Conservation (phyloP, 2,797 vertebrate species). For the Apogon hyalosoma region DNA sequence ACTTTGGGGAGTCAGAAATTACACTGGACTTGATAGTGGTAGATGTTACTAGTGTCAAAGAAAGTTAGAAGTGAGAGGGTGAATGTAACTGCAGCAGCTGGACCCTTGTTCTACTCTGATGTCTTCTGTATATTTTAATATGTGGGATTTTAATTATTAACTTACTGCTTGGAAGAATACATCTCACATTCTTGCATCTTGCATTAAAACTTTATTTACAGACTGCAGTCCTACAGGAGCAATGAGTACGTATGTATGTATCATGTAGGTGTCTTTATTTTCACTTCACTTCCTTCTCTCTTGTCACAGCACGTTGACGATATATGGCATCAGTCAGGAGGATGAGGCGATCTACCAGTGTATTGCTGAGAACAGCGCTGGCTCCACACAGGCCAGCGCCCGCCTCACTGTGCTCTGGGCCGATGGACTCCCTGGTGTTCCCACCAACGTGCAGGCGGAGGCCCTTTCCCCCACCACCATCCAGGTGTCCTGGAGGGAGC, state of each 20-base stretch:
- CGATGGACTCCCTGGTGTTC: slow-evolving; percentile 92
- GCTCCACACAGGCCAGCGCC: slow-evolving; percentile 96
- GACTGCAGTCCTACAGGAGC: neutral
- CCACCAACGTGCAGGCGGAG: slow-evolving; percentile 86
- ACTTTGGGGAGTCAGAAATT: too few relatives aligned
- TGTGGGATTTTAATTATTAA: too few relatives aligned
- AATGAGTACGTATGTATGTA: neutral
- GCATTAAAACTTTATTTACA: neutral
- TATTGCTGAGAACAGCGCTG: slow-evolving; percentile 96
- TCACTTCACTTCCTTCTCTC: neutral
- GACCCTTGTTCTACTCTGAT: too few relatives aligned
- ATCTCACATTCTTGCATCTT: too few relatives aligned
- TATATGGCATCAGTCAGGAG: slow-evolving; percentile 91
- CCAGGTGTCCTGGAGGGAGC: slow-evolving; percentile 94
- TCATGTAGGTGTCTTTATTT: neutral
- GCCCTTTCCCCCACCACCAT: slow-evolving; percentile 92
- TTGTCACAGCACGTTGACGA: slow-evolving; percentile 90
- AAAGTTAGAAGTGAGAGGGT: too few relatives aligned
- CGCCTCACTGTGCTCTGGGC: slow-evolving; percentile 95
- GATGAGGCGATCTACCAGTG: slow-evolving; percentile 99
- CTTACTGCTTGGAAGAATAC: too few relatives aligned
- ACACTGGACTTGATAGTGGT: too few relatives aligned
- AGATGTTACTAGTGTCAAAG: too few relatives aligned
- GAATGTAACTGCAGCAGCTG: too few relatives aligned
- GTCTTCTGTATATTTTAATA: too few relatives aligned